Evolutionary conservation across 2,888 invertebrate species (phyloP).

Genomic region (Glomeris marginata): DNA sequence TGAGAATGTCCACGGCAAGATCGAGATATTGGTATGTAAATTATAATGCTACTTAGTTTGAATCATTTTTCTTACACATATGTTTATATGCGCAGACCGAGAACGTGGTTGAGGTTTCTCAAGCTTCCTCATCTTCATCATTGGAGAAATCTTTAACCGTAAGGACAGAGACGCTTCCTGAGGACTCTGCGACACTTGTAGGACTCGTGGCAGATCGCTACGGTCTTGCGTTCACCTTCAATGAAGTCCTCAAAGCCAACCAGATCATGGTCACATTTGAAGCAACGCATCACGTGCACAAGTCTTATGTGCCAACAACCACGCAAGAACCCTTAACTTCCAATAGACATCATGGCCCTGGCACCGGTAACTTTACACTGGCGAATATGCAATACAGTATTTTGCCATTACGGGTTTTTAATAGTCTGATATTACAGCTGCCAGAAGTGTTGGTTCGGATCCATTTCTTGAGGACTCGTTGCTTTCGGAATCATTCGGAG

Average conservation of each 20-base stretch:
- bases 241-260: conserved; percentile 23
- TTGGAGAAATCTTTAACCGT: conserved; percentile 16
- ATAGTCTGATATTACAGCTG: too few relatives aligned
- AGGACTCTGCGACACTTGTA: conserved; percentile 22
- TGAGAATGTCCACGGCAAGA: conserved; percentile 24
- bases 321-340: too few relatives aligned
- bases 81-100: neutral
- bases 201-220: conserved; percentile 24
- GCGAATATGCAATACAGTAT: too few relatives aligned
- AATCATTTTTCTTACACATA: conserved; percentile 4
- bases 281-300: too few relatives aligned
- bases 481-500: too few relatives aligned
- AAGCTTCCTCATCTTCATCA: neutral
- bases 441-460: too few relatives aligned
- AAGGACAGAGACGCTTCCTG: conserved; percentile 22
- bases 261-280: conserved; percentile 24
- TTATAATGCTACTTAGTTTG: neutral
- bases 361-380: too few relatives aligned
- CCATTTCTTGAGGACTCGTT: too few relatives aligned
- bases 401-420: too few relatives aligned
- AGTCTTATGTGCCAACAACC: too few relatives aligned
- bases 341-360: too few relatives aligned
- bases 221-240: conserved; percentile 25
- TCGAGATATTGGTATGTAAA: conserved; percentile 28
- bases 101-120: neutral